Percentiles rank a stretch among this genome's conserved stretches.
Conservation (phyloP, 1,140 invertebrate genomes). For the Drosophila subpulchrella region DNA sequence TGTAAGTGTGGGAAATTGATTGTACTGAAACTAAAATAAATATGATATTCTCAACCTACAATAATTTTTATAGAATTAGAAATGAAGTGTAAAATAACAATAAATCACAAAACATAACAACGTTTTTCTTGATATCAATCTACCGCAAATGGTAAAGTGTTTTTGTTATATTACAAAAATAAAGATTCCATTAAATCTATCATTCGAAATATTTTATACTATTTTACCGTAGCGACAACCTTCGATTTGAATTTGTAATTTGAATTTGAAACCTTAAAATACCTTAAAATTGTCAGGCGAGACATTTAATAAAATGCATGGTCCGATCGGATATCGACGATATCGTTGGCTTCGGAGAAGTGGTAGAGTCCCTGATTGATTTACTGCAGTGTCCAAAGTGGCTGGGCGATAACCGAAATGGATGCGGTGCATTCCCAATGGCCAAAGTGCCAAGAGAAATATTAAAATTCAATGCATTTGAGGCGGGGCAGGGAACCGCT, state of each 20-base stretch:
- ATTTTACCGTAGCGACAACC: conserved; percentile 9
- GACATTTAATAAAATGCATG: conserved; percentile 18
- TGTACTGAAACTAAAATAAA: neutral
- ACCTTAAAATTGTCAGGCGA: conserved; percentile 9
- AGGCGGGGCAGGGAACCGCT: conserved; percentile 15
- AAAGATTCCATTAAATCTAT: conserved; percentile 9
- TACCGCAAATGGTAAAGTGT: neutral
- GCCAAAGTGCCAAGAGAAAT: conserved; percentile 45
- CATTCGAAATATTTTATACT: neutral
- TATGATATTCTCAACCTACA: neutral
- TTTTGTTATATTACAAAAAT: conserved; percentile 1
- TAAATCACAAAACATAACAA: neutral
- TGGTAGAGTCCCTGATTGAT: conserved; percentile 56
- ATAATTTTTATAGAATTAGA: no score
- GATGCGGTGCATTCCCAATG: conserved; percentile 31
- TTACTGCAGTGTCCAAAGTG: conserved; percentile 53
- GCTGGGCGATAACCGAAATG: conserved; percentile 47
- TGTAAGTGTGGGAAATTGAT: neutral
- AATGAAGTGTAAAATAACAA: neutral
- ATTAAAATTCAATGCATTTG: conserved; percentile 47
- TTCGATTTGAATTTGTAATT: conserved; percentile 2
- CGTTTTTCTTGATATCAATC: neutral
- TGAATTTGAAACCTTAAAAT: conserved; percentile 18
- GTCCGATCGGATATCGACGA: conserved; percentile 8
- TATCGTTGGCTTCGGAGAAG: conserved; percentile 16